Evolutionary conservation across 2,888 invertebrate genomes (phyloP).

Genomic region (Plebejus anna): DNA sequence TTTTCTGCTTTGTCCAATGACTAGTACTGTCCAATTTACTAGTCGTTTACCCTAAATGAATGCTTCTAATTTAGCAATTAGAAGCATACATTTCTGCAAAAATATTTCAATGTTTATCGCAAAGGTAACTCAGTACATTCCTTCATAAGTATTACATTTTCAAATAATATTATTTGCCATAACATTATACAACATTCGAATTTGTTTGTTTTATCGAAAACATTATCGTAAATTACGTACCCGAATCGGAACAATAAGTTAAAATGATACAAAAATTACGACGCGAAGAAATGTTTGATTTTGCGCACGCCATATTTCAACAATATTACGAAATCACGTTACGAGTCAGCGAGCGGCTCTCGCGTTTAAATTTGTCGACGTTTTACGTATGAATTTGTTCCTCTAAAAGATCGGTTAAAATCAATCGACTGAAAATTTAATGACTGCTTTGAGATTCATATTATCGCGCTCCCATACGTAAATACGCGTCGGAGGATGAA

Average conservation of each 20-base stretch:
- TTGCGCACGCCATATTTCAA: conserved; percentile 33
- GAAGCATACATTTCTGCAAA: background rate
- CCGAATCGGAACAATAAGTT: conserved; percentile 11
- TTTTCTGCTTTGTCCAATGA: too few species aligned
- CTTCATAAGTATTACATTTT: too few species aligned
- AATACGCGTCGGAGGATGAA: conserved; percentile 59
- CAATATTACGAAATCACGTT: conserved; percentile 33
- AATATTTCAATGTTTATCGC: background rate
- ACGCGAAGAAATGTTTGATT: conserved; percentile 32
- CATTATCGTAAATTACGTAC: conserved; percentile 15
- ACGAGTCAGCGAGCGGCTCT: conserved; percentile 29
- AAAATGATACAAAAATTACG: conserved; percentile 31
- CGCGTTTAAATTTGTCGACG: conserved; percentile 37
- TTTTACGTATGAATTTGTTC: conserved; percentile 37
- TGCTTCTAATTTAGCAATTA: too few species aligned
- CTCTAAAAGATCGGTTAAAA: conserved; percentile 31
- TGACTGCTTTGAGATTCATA: conserved; percentile 65
- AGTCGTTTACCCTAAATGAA: too few species aligned
- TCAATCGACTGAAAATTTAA: conserved; percentile 70
- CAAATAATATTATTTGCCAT: background rate
- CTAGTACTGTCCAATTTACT: too few species aligned
- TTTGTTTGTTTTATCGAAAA: conserved; percentile 1
- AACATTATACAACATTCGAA: background rate
- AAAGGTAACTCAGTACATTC: too few species aligned
- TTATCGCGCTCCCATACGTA: conserved; percentile 44